A percentile compares a stretch with the other conserved stretches of the same genome.
These are phyloP conservation scores for Bos indicus DNA, from an alignment of 2,113 vertebrate genomes.

Conservation along the genomic window DNA sequence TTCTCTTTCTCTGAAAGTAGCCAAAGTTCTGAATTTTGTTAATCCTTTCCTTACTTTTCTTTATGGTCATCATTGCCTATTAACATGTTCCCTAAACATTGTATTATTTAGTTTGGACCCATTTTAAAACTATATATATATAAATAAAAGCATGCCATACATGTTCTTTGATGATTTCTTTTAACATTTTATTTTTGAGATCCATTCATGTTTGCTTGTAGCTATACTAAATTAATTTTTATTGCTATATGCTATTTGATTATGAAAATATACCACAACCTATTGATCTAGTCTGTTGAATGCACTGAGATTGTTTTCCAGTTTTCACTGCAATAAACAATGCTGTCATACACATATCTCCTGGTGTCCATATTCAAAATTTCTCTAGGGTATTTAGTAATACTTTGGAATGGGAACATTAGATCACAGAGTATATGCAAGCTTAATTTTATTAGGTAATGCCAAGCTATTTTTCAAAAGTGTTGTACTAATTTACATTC, in stretches of 20 bases:
- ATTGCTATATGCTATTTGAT: background rate
- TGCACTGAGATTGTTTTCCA: background rate
- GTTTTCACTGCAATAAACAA: background rate
- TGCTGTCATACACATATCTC: background rate
- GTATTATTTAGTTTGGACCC: background rate
- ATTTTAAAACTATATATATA: background rate
- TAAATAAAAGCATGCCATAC: background rate
- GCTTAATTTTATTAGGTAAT: background rate
- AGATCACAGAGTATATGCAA: background rate
- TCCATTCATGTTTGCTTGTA: background rate
- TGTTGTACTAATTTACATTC: background rate
- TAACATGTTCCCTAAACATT: background rate
- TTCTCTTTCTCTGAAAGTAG: background rate
- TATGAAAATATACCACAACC: slow-evolving; percentile 6
- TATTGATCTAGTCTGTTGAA: background rate
- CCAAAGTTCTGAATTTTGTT: background rate
- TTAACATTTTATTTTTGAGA: slow-evolving; percentile 4
- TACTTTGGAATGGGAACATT: background rate
- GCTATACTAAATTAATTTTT: background rate
- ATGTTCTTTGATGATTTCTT: background rate
- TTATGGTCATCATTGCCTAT: background rate
- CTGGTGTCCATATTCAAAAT: background rate
- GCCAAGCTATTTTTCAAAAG: background rate
- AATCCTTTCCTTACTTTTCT: background rate
- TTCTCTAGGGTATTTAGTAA: background rate